Percentiles rank a stretch among this genome's conserved stretches.
Conservation (phyloP, 2,888 invertebrate species). For the Anthrax anthrax region DNA sequence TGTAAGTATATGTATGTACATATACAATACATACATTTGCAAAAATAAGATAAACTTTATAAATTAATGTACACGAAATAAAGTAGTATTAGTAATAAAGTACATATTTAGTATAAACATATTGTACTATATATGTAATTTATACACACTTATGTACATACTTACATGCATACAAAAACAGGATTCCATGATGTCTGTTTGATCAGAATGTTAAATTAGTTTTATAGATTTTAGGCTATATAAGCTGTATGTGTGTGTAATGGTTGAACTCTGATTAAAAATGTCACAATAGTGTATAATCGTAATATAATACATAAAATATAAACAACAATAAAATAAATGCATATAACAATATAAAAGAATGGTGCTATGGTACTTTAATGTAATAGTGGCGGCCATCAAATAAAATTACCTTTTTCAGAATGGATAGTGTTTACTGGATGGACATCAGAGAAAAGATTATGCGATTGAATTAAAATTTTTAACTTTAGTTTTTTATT, state of each 20-base stretch:
- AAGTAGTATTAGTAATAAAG: too few species aligned
- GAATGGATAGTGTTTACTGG: not conserved
- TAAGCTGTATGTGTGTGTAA: not conserved
- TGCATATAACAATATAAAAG: too few species aligned
- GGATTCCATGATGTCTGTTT: slow-evolving; percentile 8
- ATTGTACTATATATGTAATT: too few species aligned
- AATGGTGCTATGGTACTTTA: too few species aligned
- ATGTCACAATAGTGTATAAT: too few species aligned
- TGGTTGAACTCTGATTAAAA: slow-evolving; percentile 1
- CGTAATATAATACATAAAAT: too few species aligned
- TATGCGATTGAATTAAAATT: slow-evolving; percentile 14
- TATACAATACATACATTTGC: too few species aligned
- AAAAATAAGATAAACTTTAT: too few species aligned
- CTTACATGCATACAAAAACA: not conserved
- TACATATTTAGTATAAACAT: too few species aligned
- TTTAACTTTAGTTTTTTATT: slow-evolving; percentile 5
- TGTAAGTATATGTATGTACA: too few species aligned
- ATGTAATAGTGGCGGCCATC: not conserved
- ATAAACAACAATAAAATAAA: too few species aligned
- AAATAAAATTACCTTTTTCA: not conserved
- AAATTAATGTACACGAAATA: too few species aligned
- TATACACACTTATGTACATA: not conserved
- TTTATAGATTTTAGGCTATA: not conserved
- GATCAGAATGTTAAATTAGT: slow-evolving; percentile 10
- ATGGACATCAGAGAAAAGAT: not conserved